Evolutionary conservation across 2,113 vertebrate genomes (phyloP), one percentile per base, ranked within the genome.

Genomic region (Solenodon paradoxus): DNA sequence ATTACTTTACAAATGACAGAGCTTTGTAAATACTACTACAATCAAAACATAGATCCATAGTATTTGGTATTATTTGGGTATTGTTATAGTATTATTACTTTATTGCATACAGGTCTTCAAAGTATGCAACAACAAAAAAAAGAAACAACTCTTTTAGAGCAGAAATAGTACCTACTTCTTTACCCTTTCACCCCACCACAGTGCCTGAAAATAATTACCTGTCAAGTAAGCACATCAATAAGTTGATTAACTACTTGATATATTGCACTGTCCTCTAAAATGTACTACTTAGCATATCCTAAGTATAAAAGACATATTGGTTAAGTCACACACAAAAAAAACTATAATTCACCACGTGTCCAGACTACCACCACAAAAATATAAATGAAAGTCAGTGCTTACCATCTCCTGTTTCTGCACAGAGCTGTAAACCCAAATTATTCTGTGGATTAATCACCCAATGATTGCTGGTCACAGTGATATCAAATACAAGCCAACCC

Each of bases 381-480:
- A 80, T 38, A 49, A 24, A 51, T 69, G 59, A 80, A 93, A 72
- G 53, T 57, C 64, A 72, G 6, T 71, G 74, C 99, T 99, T 99
- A 99, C 99, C 99, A n/a, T 99, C 99, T 89, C 91, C 97, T 0
- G 99, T 99, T 98, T 99, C 99, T 96, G 98, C 99, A 77, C 99
- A 99, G 95, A 99, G 99, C 82, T 99, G 99, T 95, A 99, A 98
- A 45, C 99, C 99, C 98, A 99, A 97, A 98, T 99, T 99, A 98
- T 99, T 99, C 98, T 99, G 99, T 4, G 99, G 99, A 96, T 99
- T 99, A 97, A 99, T 99, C 96, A 99, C 99, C 99, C 99, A 99
- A 86, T 99, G 99, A 97, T 99, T 99, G 98, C 99, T 99, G 96
- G 99, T 99, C 95, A 98, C 99, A 20, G 99, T 99, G 97, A 99